A percentile compares a stretch with the other conserved stretches of the same genome.
Conservation (phyloP, 2,797 vertebrate species). For the Lacerta viridis region DNA sequence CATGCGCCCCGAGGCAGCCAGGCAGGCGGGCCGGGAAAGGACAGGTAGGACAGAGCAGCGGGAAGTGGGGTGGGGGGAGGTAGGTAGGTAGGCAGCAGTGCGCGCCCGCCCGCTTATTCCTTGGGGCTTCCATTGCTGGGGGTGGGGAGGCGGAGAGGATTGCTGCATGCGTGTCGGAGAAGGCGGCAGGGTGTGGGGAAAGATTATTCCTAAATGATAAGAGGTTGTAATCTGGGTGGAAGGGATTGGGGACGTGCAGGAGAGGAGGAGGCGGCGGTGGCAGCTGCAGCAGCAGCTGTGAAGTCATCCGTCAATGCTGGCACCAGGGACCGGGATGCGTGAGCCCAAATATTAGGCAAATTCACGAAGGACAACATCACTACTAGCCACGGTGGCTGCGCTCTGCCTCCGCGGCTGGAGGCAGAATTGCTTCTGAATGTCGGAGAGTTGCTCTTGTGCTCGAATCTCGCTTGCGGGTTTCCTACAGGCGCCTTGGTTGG, state of each 20-base stretch:
- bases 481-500: no score
- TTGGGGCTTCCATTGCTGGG: background rate
- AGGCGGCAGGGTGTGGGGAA: background rate
- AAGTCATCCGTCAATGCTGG: background rate
- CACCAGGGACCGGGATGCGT: background rate
- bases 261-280: no score
- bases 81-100: background rate
- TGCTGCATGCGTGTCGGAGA: background rate
- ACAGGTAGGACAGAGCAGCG: background rate
- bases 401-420: no score
- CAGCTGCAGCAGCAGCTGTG: no score
- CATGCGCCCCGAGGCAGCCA: constrained; percentile 24
- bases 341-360: no score
- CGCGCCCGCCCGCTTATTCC: background rate
- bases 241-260: background rate
- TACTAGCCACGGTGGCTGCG: no score
- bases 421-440: no score
- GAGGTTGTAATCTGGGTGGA: background rate
- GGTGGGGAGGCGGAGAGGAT: background rate
- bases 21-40: background rate
- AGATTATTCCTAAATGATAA: background rate
- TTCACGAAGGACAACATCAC: no score
- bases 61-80: no score
- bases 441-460: no score
- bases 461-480: no score